A percentile compares a stretch with the other conserved stretches of the same genome.
Evolutionary conservation across 2,888 invertebrate species (phyloP).

Genomic region (Noctua janthe): DNA sequence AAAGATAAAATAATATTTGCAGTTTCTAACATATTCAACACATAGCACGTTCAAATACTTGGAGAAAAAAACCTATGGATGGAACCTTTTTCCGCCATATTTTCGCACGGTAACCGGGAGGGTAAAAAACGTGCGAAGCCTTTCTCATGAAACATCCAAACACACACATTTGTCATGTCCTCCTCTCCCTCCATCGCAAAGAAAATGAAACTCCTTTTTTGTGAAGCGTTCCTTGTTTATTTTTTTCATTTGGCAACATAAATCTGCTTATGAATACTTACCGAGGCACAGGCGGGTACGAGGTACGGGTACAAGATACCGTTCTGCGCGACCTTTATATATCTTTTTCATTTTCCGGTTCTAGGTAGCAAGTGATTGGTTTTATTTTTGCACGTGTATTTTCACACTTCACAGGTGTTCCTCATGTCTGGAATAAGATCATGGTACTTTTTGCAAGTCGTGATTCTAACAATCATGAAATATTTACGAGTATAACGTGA

Average conservation of each 20-base stretch:
- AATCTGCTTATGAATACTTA: slow-evolving; percentile 63
- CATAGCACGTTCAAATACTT: slow-evolving; percentile 16
- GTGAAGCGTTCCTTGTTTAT: slow-evolving; percentile 43
- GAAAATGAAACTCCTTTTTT: slow-evolving; percentile 57
- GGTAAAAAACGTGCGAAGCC: slow-evolving; percentile 43
- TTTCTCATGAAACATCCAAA: slow-evolving; percentile 56
- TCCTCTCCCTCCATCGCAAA: slow-evolving; percentile 30
- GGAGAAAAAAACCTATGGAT: background rate
- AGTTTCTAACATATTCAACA: slow-evolving; percentile 26
- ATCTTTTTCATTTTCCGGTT: slow-evolving; percentile 19
- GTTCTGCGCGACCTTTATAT: slow-evolving; percentile 13
- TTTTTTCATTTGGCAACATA: slow-evolving; percentile 53
- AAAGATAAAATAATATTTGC: slow-evolving; percentile 24
- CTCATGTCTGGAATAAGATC: background rate
- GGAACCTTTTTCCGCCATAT: slow-evolving; percentile 24
- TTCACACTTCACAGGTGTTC: background rate
- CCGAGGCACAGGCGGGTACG: slow-evolving; percentile 29
- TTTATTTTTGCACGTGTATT: slow-evolving; percentile 14
- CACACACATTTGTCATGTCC: slow-evolving; percentile 55
- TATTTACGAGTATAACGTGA: background rate
- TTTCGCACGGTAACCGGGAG: slow-evolving; percentile 37
- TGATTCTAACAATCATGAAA: background rate
- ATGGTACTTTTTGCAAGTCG: background rate
- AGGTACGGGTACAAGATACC: slow-evolving; percentile 1
- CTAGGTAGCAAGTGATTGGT: slow-evolving; percentile 13